Evolutionary conservation across 1,140 invertebrate genomes (phyloP).

Genomic region (Solenopsis invicta): DNA sequence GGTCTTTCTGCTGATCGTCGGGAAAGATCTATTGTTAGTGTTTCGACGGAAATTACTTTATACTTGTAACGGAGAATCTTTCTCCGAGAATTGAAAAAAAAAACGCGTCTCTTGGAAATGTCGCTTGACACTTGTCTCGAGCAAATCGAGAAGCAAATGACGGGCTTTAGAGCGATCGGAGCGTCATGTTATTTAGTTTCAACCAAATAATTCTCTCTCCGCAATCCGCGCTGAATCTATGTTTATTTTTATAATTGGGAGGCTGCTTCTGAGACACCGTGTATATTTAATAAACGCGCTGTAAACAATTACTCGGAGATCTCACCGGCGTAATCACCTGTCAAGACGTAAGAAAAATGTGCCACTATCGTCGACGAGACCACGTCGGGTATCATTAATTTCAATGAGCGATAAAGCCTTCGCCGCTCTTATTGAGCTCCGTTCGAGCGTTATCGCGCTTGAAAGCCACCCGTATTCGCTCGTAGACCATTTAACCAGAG

Average conservation of each 20-base stretch:
- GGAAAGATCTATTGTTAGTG: background rate
- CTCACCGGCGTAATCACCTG: conserved; percentile 59
- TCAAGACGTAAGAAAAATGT: conserved; percentile 57
- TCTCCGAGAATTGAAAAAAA: background rate
- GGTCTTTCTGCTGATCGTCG: background rate
- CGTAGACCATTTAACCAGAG: conserved; percentile 53
- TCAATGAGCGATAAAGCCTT: conserved; percentile 63
- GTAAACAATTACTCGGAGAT: conserved; percentile 63
- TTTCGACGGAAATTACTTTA: background rate
- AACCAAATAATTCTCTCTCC: background rate
- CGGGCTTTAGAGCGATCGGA: background rate
- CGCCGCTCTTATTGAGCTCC: conserved; percentile 64
- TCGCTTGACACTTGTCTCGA: background rate
- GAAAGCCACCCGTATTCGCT: conserved; percentile 60
- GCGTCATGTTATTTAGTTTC: background rate
- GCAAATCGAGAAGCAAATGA: background rate
- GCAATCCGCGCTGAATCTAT: conserved; percentile 8
- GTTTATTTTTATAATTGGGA: conserved; percentile 3
- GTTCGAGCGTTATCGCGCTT: conserved; percentile 61
- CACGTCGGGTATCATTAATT: conserved; percentile 63
- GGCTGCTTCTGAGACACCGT: conserved; percentile 51
- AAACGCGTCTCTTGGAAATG: background rate
- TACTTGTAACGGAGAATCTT: background rate
- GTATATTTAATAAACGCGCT: conserved; percentile 57
- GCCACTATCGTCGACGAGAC: conserved; percentile 61